phyloP scores from a whole-genome alignment of 2,888 invertebrate genomes.

The Caenorhabditis sp. region DNA sequence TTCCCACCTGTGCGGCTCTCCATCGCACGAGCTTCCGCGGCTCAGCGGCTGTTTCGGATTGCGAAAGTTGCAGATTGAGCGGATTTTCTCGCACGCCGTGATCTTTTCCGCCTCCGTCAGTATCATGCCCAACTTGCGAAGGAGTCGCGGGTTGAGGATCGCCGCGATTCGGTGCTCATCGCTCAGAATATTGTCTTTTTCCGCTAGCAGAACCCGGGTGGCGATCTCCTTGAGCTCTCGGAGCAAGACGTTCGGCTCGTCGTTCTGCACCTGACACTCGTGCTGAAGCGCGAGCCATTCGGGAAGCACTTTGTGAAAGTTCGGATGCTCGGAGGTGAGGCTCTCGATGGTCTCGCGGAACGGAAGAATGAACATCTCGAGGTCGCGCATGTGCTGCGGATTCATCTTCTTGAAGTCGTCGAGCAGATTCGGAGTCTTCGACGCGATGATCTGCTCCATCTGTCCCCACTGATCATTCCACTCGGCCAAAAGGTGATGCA shows the following conservation, averaged over 20 bases:
- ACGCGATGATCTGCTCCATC: conserved; percentile 42
- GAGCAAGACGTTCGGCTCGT: conserved; percentile 54
- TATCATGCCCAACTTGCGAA: conserved; percentile 60
- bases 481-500: conserved; percentile 53
- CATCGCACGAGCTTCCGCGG: conserved; percentile 62
- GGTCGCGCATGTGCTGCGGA: conserved; percentile 53
- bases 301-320: conserved; percentile 61
- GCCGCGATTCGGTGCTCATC: conserved; percentile 74
- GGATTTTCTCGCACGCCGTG: conserved; percentile 55
- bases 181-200: conserved; percentile 55
- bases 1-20: conserved; percentile 62
- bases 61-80: conserved; percentile 59
- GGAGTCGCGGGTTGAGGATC: conserved; percentile 70
- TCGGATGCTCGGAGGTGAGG: conserved; percentile 50
- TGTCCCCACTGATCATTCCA: conserved; percentile 59
- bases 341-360: conserved; percentile 73
- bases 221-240: conserved; percentile 56
- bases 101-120: conserved; percentile 68
- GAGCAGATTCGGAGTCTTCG: conserved; percentile 25
- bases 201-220: conserved; percentile 26
- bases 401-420: conserved; percentile 48
- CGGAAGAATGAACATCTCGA: conserved; percentile 72
- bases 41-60: conserved; percentile 60
- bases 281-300: conserved; percentile 66
- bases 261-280: conserved; percentile 61